Conservation (phyloP, 2,797 vertebrate genomes). For the Chelmon rostratus region DNA sequence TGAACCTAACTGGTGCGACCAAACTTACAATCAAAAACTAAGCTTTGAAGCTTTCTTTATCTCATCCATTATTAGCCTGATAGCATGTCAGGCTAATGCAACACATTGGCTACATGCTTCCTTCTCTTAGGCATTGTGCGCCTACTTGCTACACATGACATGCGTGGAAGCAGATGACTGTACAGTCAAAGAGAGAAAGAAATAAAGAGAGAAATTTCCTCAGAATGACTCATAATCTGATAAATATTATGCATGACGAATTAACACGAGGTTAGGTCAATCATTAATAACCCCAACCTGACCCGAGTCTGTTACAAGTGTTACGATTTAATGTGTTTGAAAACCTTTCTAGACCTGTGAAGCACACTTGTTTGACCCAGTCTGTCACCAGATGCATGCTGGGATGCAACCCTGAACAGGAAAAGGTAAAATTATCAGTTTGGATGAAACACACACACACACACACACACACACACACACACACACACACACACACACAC, state of each 20-base stretch:
- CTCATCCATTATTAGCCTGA: neutral
- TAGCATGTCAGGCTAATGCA: neutral
- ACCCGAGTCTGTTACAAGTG: neutral
- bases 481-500: neutral
- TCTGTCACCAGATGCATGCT: neutral
- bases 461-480: neutral
- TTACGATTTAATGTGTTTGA: too few species aligned
- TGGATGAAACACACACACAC: neutral
- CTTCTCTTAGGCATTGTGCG: neutral
- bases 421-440: neutral
- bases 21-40: neutral
- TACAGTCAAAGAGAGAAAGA: neutral
- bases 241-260: neutral
- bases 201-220: neutral
- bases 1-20: neutral
- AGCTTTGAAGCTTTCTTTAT: too few species aligned
- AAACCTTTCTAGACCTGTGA: neutral
- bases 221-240: rapidly evolving
- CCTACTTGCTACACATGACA: neutral
- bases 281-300: neutral
- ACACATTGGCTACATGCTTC: neutral
- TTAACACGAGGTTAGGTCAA: neutral
- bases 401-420: neutral
- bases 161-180: neutral
- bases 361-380: neutral